phyloP scores from a whole-genome alignment of 2,888 invertebrate genomes.

The Clitarchus hookeri region DNA sequence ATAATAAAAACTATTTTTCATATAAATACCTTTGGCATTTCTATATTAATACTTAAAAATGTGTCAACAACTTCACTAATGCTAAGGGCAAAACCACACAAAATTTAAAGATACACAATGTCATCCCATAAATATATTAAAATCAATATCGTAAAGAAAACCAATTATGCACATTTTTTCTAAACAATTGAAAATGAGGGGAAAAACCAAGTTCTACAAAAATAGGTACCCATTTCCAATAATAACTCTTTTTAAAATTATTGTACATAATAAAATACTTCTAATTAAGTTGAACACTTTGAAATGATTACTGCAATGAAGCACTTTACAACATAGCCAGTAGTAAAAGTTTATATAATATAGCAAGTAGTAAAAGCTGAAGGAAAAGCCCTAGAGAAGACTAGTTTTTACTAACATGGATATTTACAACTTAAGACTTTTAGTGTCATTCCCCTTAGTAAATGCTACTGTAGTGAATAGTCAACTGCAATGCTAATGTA shows the following conservation, averaged over 20 bases:
- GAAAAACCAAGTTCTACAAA: neutral
- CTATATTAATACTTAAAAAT: neutral
- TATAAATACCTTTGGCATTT: neutral
- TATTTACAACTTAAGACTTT: too few relatives aligned
- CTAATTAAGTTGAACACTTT: neutral
- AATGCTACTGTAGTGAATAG: neutral
- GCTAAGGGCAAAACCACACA: neutral
- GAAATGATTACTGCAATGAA: neutral
- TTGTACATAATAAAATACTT: neutral
- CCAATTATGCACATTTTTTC: too few relatives aligned
- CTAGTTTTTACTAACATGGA: too few relatives aligned
- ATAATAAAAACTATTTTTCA: neutral
- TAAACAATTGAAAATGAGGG: neutral
- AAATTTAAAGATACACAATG: neutral
- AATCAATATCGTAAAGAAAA: neutral
- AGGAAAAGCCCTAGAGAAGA: too few relatives aligned
- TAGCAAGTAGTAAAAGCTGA: too few relatives aligned
- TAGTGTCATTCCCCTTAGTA: too few relatives aligned
- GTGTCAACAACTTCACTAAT: neutral
- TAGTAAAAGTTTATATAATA: too few relatives aligned
- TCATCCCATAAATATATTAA: neutral
- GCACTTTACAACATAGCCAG: too few relatives aligned
- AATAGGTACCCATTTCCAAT: neutral
- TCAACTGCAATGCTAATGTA: neutral
- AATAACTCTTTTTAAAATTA: neutral